Percentiles rank a stretch among this genome's conserved stretches.
Conservation (phyloP, 2,797 vertebrate species). For the Babyrousa celebensis region DNA sequence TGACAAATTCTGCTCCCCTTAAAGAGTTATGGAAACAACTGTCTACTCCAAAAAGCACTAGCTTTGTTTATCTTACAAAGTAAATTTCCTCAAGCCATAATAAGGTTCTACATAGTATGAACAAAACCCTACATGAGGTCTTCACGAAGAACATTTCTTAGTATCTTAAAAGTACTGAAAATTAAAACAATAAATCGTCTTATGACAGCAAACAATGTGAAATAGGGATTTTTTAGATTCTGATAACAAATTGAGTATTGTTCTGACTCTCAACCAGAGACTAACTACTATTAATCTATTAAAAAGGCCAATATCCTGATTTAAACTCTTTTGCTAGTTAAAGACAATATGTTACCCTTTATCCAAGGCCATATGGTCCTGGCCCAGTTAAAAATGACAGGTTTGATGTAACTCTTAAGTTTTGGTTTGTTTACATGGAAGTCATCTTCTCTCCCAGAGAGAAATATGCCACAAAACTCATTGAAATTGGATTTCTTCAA, state of each 20-base stretch:
- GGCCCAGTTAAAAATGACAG: background rate
- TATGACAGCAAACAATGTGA: slow-evolving; percentile 82
- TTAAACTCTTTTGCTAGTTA: background rate
- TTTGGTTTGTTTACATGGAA: background rate
- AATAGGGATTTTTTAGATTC: slow-evolving; percentile 77
- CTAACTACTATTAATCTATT: background rate
- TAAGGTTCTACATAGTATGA: slow-evolving; percentile 74
- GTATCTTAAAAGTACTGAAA: slow-evolving; percentile 82
- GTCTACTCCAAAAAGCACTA: slow-evolving; percentile 8
- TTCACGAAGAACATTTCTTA: slow-evolving; percentile 80
- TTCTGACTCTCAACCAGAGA: slow-evolving; percentile 74
- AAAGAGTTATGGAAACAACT: slow-evolving; percentile 52
- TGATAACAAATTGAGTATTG: slow-evolving; percentile 28
- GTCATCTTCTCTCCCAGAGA: background rate
- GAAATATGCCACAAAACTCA: background rate
- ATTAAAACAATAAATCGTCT: slow-evolving; percentile 89
- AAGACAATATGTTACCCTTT: background rate
- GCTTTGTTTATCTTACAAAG: slow-evolving; percentile 62
- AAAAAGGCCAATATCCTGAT: background rate
- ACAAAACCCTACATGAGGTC: slow-evolving; percentile 24
- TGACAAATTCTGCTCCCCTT: background rate
- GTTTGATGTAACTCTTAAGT: background rate
- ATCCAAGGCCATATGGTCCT: background rate
- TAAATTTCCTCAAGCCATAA: slow-evolving; percentile 81
- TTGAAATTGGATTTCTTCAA: background rate